A percentile compares a stretch with the other conserved stretches of the same genome.
Conservation (phyloP, 2,797 vertebrate species). For the Oceanodroma leucorhoa region DNA sequence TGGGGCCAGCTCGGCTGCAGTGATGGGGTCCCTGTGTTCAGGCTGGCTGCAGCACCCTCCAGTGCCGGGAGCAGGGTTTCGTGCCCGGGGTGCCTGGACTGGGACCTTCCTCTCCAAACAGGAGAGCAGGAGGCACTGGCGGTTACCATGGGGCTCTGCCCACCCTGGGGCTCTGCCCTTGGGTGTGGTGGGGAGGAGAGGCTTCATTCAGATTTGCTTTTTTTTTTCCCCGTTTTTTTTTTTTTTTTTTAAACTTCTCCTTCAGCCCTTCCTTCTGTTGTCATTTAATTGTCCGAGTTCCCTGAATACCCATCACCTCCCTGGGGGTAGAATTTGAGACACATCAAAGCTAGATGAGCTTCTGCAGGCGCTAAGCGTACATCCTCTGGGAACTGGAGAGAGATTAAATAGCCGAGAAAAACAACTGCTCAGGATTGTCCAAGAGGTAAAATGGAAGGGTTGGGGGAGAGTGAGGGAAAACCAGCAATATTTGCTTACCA, state of each 20-base stretch:
- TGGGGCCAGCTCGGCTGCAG: neutral
- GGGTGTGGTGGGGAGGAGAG: neutral
- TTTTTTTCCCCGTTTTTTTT: neutral
- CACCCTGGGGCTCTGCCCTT: neutral
- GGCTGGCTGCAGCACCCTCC: neutral
- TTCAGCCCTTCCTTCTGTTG: neutral
- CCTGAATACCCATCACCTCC: neutral
- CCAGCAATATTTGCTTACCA: neutral
- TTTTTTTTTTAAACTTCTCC: neutral
- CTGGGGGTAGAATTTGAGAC: conserved; percentile 20
- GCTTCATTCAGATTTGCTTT: neutral
- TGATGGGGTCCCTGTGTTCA: neutral
- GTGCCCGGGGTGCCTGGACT: neutral
- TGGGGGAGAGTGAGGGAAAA: neutral
- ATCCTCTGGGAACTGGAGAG: neutral
- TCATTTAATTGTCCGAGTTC: conserved; percentile 9
- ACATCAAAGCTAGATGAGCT: conserved; percentile 1
- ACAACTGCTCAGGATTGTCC: neutral
- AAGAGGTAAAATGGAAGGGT: neutral
- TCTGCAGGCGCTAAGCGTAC: neutral
- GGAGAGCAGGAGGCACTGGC: neutral
- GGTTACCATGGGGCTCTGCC: neutral
- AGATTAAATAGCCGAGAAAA: neutral
- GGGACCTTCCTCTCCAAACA: neutral
- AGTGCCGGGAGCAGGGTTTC: neutral